Base-by-base conservation (phyloP, 2,113 vertebrate species). In the Orcinus orca region DNA sequence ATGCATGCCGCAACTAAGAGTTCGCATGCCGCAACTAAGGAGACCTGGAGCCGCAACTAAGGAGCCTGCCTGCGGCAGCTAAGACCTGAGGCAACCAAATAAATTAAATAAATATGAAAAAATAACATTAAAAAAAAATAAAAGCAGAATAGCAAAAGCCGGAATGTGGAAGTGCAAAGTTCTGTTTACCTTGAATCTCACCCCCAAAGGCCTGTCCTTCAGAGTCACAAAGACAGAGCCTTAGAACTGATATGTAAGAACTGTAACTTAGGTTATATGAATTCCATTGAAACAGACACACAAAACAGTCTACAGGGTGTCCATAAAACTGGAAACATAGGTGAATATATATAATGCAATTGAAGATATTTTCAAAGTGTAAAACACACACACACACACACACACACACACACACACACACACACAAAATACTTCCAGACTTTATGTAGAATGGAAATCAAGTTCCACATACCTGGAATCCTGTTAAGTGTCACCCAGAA, bases 401-500 rank as follows among this genome's bases (percentile, higher is more conserved):
- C 31, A 31, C n/a, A n/a, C 20, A 21, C 29, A 44, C 36, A 55
- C 58, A 5, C 20, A n/a, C 13, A 10, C 31, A 31, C n/a, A n/a
- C 26, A 73, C 8, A 8, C 36, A 38, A 26, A 18, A 3, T 62
- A 15, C 13, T 63, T 38, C 80, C 15, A 74, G n/a, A 60, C 47
- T 79, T 80, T 13, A 36, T 23, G 14, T 15, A 79, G 68, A 82
- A 63, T 25, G 53, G 31, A 93, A 91, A 47, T 81, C 26, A 50
- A 77, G 33, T 55, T 41, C 36, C 3, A 86, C 62, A 1, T 96
- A 98, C 97, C 97, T 93, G 94, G 80, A 33, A 98, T 96, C 73
- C 68, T 83, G 53, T 92, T 98, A 5, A 97, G 89, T 0, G 96
- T 98, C 60, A 98, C 97, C 96, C 97, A 98, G 95, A 98, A 98